Evolutionary conservation across 2,888 invertebrate species (phyloP).

Genomic region (Drosophila anomalipes): DNA sequence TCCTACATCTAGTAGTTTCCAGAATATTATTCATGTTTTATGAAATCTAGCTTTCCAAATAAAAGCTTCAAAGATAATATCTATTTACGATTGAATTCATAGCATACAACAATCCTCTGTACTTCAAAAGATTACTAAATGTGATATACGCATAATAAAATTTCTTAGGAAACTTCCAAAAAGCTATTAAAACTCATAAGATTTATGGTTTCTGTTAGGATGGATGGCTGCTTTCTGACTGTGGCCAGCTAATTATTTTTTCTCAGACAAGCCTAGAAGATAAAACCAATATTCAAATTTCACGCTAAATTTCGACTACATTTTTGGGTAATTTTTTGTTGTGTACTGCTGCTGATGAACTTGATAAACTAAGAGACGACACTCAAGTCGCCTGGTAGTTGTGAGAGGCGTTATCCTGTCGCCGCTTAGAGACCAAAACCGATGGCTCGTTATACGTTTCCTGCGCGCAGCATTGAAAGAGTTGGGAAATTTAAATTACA

Average conservation of each 20-base stretch:
- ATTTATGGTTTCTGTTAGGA: not conserved
- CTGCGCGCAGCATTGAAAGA: slow-evolving; percentile 52
- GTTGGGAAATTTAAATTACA: slow-evolving; percentile 29
- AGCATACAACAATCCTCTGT: not conserved
- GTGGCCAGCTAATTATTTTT: not conserved
- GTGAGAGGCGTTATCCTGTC: slow-evolving; percentile 14
- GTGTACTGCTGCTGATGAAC: slow-evolving; percentile 24
- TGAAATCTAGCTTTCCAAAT: not conserved
- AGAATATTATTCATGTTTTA: not conserved
- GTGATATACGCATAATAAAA: not conserved
- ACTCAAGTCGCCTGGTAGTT: slow-evolving; percentile 30
- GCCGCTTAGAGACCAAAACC: slow-evolving; percentile 71
- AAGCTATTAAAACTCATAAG: slow-evolving; percentile 6
- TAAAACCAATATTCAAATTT: slow-evolving; percentile 20
- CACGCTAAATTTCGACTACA: slow-evolving; percentile 26
- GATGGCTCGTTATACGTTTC: slow-evolving; percentile 83
- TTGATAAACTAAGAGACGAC: slow-evolving; percentile 21
- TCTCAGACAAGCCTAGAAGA: slow-evolving; percentile 3
- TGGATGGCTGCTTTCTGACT: not conserved
- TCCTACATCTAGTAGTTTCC: not conserved
- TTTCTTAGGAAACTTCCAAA: slow-evolving; percentile 2
- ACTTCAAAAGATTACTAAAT: not conserved
- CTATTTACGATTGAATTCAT: not conserved
- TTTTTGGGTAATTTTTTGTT: slow-evolving; percentile 13
- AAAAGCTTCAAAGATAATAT: not conserved